Evolutionary conservation across 2,113 vertebrate genomes (phyloP).

Genomic region (Petrocephalus zakoni): DNA sequence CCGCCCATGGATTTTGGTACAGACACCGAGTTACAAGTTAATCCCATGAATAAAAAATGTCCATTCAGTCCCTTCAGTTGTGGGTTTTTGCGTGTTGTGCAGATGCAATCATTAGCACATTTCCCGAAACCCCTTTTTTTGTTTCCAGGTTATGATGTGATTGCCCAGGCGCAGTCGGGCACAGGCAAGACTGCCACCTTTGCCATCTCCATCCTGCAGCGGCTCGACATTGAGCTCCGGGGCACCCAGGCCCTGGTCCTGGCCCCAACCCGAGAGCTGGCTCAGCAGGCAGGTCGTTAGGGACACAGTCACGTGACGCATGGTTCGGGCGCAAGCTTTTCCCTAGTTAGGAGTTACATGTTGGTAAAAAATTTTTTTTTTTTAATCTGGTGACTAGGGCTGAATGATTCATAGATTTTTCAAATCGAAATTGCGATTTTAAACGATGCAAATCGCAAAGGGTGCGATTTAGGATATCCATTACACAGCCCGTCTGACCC

Average conservation of each 20-base stretch:
- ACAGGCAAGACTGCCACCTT: constrained; percentile 75
- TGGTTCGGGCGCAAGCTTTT: not conserved
- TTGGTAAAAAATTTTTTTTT: not conserved
- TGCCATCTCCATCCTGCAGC: constrained; percentile 72
- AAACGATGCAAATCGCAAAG: too few relatives aligned
- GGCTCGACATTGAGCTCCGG: constrained; percentile 67
- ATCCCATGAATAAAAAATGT: too few relatives aligned
- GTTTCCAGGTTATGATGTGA: constrained; percentile 69
- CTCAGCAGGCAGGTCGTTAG: constrained; percentile 61
- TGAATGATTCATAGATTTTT: too few relatives aligned
- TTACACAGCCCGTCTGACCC: too few relatives aligned
- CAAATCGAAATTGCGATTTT: too few relatives aligned
- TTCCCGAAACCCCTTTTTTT: not conserved
- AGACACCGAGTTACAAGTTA: not conserved
- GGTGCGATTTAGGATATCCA: too few relatives aligned
- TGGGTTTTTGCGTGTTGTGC: not conserved
- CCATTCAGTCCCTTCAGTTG: not conserved
- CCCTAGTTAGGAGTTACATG: not conserved
- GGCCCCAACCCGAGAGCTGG: constrained; percentile 70
- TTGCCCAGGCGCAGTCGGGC: constrained; percentile 74
- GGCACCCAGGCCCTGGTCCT: constrained; percentile 72
- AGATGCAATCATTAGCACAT: not conserved
- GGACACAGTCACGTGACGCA: not conserved
- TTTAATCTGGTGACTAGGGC: too few relatives aligned
- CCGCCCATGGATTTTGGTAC: not conserved